Conservation (phyloP, 2,797 vertebrate genomes). For the Arrhamphus sclerolepis region DNA sequence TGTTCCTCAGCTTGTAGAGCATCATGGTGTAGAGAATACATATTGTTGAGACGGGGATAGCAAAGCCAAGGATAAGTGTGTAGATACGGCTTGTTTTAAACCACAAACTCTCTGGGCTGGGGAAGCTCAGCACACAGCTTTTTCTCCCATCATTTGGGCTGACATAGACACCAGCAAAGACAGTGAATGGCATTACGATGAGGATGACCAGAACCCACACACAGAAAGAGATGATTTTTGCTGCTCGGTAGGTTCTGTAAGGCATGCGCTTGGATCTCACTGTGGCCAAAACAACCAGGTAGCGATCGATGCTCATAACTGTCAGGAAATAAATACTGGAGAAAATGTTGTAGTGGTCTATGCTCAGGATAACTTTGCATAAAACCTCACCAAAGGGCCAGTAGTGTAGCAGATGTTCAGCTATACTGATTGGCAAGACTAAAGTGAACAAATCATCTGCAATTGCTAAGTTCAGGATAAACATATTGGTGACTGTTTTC, state of each 20-base stretch:
- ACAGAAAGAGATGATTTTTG: slow-evolving; percentile 84
- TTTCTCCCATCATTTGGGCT: slow-evolving; percentile 74
- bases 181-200: slow-evolving; percentile 84
- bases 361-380: slow-evolving; percentile 88
- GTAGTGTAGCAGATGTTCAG: slow-evolving; percentile 84
- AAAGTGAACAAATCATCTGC: slow-evolving; percentile 86
- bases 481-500: slow-evolving; percentile 90
- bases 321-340: slow-evolving; percentile 90
- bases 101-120: slow-evolving; percentile 84
- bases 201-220: slow-evolving; percentile 86
- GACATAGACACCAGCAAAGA: slow-evolving; percentile 83
- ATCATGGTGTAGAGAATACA: slow-evolving; percentile 87
- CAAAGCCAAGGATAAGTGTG: slow-evolving; percentile 85
- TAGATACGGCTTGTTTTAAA: slow-evolving; percentile 88
- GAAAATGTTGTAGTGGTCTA: slow-evolving; percentile 90
- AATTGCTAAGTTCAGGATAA: slow-evolving; percentile 87
- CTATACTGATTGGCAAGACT: slow-evolving; percentile 86
- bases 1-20: slow-evolving; percentile 84
- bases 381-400: slow-evolving; percentile 89
- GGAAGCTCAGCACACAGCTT: slow-evolving; percentile 88
- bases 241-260: slow-evolving; percentile 81
- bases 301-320: slow-evolving; percentile 88
- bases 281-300: slow-evolving; percentile 85
- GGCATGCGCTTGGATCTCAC: slow-evolving; percentile 84
- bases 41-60: slow-evolving; percentile 86